Evolutionary conservation across 1,140 invertebrate genomes (phyloP).

Genomic region (Hormaphis cornu): DNA sequence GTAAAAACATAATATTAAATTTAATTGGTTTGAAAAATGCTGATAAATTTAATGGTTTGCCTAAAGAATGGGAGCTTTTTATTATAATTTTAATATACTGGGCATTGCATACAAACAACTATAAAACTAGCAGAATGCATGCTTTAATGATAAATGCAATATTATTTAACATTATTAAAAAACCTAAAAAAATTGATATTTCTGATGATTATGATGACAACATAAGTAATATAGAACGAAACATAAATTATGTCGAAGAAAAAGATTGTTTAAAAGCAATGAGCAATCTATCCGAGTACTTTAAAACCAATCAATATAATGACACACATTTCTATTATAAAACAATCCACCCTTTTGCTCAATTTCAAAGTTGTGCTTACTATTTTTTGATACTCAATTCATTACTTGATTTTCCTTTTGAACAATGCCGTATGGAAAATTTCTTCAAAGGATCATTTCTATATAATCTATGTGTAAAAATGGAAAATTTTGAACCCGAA

Average conservation of each 20-base stretch:
- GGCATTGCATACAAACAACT: slow-evolving; percentile 31
- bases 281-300: not conserved
- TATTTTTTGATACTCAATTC: slow-evolving; percentile 27
- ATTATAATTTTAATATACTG: slow-evolving; percentile 36
- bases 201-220: not conserved
- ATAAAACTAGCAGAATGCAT: slow-evolving; percentile 34
- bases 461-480: slow-evolving; percentile 29
- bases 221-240: not conserved
- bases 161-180: slow-evolving; percentile 33
- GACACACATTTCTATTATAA: slow-evolving; percentile 25
- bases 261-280: not conserved
- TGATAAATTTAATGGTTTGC: slow-evolving; percentile 32
- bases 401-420: slow-evolving; percentile 27
- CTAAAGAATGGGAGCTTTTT: slow-evolving; percentile 35
- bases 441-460: slow-evolving; percentile 27
- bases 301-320: not conserved
- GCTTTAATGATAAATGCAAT: slow-evolving; percentile 35
- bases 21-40: slow-evolving; percentile 28
- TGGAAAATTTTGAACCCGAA: slow-evolving; percentile 1
- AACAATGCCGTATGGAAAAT: not conserved
- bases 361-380: slow-evolving; percentile 26
- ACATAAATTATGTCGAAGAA: not conserved
- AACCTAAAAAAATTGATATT: not conserved
- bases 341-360: slow-evolving; percentile 20
- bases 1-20: slow-evolving; percentile 23